Base-by-base conservation (phyloP, 2,888 invertebrate species). In the Nemotelus nigrinus region DNA sequence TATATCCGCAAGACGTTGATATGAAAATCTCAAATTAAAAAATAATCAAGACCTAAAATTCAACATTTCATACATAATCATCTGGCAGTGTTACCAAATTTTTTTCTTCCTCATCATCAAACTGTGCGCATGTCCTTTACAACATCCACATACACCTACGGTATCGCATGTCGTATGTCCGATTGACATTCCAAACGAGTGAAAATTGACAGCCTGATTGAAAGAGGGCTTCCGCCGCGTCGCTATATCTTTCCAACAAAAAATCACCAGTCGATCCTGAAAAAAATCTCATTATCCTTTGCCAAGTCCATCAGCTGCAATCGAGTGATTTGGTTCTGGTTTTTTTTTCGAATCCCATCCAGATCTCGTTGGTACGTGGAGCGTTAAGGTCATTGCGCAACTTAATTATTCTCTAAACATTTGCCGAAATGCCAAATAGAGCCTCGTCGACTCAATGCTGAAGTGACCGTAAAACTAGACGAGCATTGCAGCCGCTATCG, bases 351-450 rank as follows among this genome's bases (percentile, higher is more conserved):
- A 25, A 25, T 10, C 53, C 6, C 25, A 25, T 5, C 58, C 10
- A 5, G 58, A 58, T 7, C 25, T 43, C 55, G 43, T n/a, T 71
- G 39, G 44, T 44, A 57, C 55, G 25, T 41, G 7, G 2, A 55
- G n/a, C 25, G 71, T 55, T 71, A 44, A 57, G 57, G 71, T 71
- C 71, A 57, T 71, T 71, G 71, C 71, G 71, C 71, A 71, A 71
- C 45, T 68, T 3, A 25, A 50, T 47, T n/a, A 44, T 58, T 47
- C 5, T n/a, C 10, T 3, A 41, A 64, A 5, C 7, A 44, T 7
- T 44, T 10, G 45, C 45, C 71, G 72, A 72, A 6, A 72, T 72
- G 72, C 72, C 58, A 25, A 45, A 47, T 47, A 10, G 3, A 58
- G 47, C n/a, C 25, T 25, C 25, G 25, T 25, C 25, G 25, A 25